Evolutionary conservation across 2,113 vertebrate species (phyloP).

Genomic region (Okapia johnstoni): DNA sequence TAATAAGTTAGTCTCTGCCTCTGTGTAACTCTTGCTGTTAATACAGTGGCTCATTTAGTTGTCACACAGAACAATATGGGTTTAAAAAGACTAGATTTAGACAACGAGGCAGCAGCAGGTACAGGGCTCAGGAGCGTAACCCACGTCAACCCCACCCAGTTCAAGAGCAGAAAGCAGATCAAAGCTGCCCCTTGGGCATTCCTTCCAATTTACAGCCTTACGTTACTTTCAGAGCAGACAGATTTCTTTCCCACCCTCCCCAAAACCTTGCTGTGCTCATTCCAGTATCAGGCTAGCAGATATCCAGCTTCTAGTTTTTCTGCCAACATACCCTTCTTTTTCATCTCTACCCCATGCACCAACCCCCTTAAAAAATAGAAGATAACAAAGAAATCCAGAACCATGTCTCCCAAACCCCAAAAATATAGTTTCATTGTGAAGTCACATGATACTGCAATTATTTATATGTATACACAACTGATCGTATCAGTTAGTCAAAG

Average conservation of each 20-base stretch:
- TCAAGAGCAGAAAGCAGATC: neutral
- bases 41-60: conserved; percentile 35
- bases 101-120: neutral
- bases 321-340: neutral
- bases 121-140: neutral
- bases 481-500: neutral
- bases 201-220: conserved; percentile 20
- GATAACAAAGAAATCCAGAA: neutral
- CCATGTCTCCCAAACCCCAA: neutral
- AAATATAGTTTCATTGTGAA: neutral
- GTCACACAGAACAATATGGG: conserved; percentile 31
- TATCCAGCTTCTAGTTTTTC: neutral
- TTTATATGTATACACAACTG: neutral
- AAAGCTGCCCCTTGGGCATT: neutral
- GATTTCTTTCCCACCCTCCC: neutral
- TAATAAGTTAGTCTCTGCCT: conserved; percentile 20
- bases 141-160: neutral
- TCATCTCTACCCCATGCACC: neutral
- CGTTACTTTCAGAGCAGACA: neutral
- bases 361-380: neutral
- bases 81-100: conserved; percentile 1
- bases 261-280: neutral
- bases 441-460: neutral
- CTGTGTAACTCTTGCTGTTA: neutral
- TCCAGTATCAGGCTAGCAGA: neutral